Evolutionary conservation across 1,140 invertebrate species (phyloP).

Genomic region (Eueides isabella): DNA sequence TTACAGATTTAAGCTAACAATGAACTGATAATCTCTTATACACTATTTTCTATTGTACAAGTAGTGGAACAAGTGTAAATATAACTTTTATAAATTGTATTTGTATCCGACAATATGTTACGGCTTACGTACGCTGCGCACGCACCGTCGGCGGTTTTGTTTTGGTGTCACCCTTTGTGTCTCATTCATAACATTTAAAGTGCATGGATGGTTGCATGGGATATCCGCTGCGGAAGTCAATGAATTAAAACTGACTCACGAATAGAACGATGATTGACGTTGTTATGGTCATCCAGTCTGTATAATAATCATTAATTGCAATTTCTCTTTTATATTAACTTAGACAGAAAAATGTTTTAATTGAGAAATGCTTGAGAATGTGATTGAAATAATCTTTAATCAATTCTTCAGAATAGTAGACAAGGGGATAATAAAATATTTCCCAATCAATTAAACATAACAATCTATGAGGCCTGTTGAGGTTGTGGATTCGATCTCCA

Average conservation of each 20-base stretch:
- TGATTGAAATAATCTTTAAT: too few relatives aligned
- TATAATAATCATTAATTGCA: neutral
- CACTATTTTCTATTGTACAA: neutral
- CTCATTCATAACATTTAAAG: conserved; percentile 55
- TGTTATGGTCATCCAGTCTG: conserved; percentile 17
- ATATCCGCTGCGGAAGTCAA: conserved; percentile 50
- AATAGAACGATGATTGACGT: conserved; percentile 26
- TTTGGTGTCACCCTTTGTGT: conserved; percentile 65
- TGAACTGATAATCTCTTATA: neutral
- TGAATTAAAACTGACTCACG: conserved; percentile 43
- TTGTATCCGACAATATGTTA: conserved; percentile 52
- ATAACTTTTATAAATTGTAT: neutral
- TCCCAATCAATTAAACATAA: too few relatives aligned
- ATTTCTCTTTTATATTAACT: too few relatives aligned
- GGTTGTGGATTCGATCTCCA: too few relatives aligned
- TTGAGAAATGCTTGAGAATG: too few relatives aligned
- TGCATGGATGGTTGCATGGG: conserved; percentile 48
- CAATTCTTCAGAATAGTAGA: too few relatives aligned
- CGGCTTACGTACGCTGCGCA: conserved; percentile 60
- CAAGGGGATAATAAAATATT: too few relatives aligned
- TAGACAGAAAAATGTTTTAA: too few relatives aligned
- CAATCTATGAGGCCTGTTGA: too few relatives aligned
- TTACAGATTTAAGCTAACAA: too few relatives aligned
- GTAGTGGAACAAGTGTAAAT: neutral
- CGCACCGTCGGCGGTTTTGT: conserved; percentile 60